Evolutionary conservation across 2,888 invertebrate genomes (phyloP), one percentile per base, ranked within the genome.

Genomic region (Torymus aiolomorphi): DNA sequence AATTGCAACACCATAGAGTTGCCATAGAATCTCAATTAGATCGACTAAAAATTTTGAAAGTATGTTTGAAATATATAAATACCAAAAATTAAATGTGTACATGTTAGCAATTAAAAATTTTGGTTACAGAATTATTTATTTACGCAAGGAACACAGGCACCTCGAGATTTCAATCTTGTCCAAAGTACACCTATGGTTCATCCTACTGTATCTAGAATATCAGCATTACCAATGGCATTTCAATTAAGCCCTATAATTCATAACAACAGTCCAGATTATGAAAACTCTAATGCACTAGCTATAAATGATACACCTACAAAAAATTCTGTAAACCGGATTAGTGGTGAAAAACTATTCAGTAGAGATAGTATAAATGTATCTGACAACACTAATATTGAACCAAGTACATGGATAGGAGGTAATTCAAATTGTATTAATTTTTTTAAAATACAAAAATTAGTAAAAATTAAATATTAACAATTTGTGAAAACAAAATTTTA

Each of bases 341-440:
- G 20, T 67, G 76, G 31, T n/a, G 81, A 81, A 42, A 71, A 76
- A 91, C 84, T 86, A 91, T 84, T 92, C 89, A 83, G 92, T 90
- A 92, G 91, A 42, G 54, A 79, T 74, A 76, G 10, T 71, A 52
- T 62, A 0, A 91, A 91, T 84, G 90, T 91, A 84, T 91, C 92
- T 0, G 91, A 92, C 51, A 92, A 92, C 18, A 92, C 92, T 16
- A 92, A 92, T 88, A 92, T 92, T 83, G 94, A 94, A 89, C 92
- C 94, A 63, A 94, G 93, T 85, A 93, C 92, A 81, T 94, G 94
- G 94, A 92, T 94, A 87, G 92, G 91, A 86, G 93, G 94, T 92
- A 92, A 91, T 91, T 72, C 89, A 62, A 24, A 71, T 65, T 20
- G 42, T 24, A 77, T 57, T 71, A 65, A 31, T 69, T 42, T 8